Conservation (phyloP, 1,140 invertebrate genomes). For the Drosophila persimilis region DNA sequence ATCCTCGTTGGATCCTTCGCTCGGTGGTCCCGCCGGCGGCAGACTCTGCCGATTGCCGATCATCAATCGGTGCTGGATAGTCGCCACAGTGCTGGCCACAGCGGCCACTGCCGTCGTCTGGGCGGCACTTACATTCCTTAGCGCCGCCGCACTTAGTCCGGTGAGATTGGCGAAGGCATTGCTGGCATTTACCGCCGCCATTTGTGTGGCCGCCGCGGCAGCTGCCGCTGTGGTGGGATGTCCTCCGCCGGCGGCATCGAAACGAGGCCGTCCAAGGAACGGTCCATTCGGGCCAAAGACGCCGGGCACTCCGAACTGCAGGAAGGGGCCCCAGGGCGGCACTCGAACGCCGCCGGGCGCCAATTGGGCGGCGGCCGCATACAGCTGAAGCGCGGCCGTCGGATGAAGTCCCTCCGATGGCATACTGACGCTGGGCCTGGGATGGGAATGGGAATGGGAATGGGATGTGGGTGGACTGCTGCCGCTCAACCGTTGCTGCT, state of each 20-base stretch:
- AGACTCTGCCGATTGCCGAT: slow-evolving; percentile 78
- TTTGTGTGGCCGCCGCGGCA: slow-evolving; percentile 72
- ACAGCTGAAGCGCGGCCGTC: slow-evolving; percentile 84
- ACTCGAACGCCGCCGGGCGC: slow-evolving; percentile 84
- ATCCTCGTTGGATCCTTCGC: slow-evolving; percentile 85
- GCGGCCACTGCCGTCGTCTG: slow-evolving; percentile 78
- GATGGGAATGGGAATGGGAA: slow-evolving; percentile 12
- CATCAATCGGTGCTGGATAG: slow-evolving; percentile 80
- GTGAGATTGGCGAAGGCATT: slow-evolving; percentile 82
- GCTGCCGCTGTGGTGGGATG: slow-evolving; percentile 62
- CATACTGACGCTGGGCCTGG: slow-evolving; percentile 45
- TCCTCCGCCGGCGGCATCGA: slow-evolving; percentile 60
- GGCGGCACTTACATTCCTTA: slow-evolving; percentile 75
- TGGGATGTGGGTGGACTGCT: slow-evolving; percentile 3
- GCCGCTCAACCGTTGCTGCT: slow-evolving; percentile 35
- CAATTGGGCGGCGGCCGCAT: slow-evolving; percentile 85
- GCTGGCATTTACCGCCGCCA: slow-evolving; percentile 78
- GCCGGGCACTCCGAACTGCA: slow-evolving; percentile 85
- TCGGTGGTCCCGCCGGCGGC: slow-evolving; percentile 83
- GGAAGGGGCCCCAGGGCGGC: slow-evolving; percentile 84
- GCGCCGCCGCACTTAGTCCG: slow-evolving; percentile 75
- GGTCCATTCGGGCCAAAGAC: slow-evolving; percentile 80
- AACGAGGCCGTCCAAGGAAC: slow-evolving; percentile 74
- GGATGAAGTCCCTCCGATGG: slow-evolving; percentile 84
- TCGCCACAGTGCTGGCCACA: slow-evolving; percentile 76